Percentiles rank a stretch among this genome's conserved stretches.
These are phyloP conservation scores for Patiria miniata DNA, from an alignment of 35 echinoderm and acorn worm species.

Conservation along the genomic window DNA sequence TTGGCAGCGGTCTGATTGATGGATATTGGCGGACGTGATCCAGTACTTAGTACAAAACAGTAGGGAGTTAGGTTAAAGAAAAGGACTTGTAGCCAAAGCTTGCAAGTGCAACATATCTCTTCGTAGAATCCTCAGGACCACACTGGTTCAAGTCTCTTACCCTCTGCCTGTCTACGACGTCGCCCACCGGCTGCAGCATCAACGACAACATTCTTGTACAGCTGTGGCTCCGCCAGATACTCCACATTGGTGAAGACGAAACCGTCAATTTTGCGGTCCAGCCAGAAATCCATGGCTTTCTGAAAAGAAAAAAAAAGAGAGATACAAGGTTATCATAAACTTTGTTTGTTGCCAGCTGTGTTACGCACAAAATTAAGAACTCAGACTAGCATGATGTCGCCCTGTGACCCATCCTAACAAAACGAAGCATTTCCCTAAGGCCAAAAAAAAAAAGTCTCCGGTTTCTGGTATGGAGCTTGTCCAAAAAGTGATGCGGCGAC, in stretches of 20 bases:
- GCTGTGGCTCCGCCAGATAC: constrained; percentile 55
- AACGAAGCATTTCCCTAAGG: background rate
- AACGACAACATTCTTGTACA: background rate
- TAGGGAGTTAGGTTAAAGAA: too few relatives aligned
- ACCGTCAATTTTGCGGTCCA: constrained; percentile 66
- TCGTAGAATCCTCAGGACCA: too few relatives aligned
- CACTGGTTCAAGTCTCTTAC: background rate
- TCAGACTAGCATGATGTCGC: background rate
- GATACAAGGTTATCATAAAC: background rate
- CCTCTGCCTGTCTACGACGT: constrained; percentile 40
- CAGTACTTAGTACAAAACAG: too few relatives aligned
- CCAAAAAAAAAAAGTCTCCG: background rate
- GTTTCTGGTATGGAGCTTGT: too few relatives aligned
- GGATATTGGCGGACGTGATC: too few relatives aligned
- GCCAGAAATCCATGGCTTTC: constrained; percentile 74
- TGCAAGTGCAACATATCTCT: too few relatives aligned
- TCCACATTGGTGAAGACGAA: constrained; percentile 73
- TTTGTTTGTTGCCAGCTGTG: background rate
- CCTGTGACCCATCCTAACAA: background rate
- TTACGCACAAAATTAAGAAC: background rate
- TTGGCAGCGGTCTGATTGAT: too few relatives aligned
- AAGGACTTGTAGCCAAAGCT: too few relatives aligned
- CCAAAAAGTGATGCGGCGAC: too few relatives aligned
- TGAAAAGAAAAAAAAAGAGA: constrained; percentile 27
- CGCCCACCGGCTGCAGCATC: background rate